These are phyloP conservation scores for Myopa tessellatipennis DNA, from an alignment of 2,888 invertebrate species.

Conservation along the genomic window DNA sequence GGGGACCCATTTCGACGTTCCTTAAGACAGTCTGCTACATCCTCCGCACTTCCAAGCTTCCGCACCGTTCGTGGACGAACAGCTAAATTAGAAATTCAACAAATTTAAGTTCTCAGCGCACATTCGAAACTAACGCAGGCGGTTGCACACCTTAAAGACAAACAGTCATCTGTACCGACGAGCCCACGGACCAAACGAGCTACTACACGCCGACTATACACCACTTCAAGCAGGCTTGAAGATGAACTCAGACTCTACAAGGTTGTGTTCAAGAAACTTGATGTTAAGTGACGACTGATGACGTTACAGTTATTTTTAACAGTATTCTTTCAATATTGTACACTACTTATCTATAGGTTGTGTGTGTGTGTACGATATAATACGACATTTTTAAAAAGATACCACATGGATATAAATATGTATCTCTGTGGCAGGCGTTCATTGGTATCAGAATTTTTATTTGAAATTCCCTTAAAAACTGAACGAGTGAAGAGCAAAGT, in stretches of 20 bases:
- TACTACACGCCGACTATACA: neutral
- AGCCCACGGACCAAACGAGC: neutral
- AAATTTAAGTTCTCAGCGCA: conserved; percentile 48
- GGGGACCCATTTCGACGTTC: neutral
- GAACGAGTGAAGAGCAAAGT: too few relatives aligned
- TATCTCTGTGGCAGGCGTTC: too few relatives aligned
- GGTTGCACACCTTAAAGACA: conserved; percentile 35
- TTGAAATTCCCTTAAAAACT: too few relatives aligned
- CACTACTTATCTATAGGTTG: too few relatives aligned
- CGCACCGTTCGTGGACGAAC: conserved; percentile 61
- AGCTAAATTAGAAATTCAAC: conserved; percentile 55
- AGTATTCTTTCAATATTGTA: too few relatives aligned
- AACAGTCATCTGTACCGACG: conserved; percentile 43
- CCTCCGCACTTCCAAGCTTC: conserved; percentile 63
- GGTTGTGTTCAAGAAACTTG: neutral
- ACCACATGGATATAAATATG: too few relatives aligned
- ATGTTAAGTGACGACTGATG: too few relatives aligned
- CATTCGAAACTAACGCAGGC: conserved; percentile 16
- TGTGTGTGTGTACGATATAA: too few relatives aligned
- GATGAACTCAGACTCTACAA: neutral
- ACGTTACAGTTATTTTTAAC: too few relatives aligned
- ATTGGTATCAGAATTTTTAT: too few relatives aligned
- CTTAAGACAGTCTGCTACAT: conserved; percentile 53
- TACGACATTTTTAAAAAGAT: too few relatives aligned
- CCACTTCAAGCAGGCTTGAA: neutral